phyloP scores from a whole-genome alignment of 2,888 invertebrate genomes.

The Achlya flavicornis region DNA sequence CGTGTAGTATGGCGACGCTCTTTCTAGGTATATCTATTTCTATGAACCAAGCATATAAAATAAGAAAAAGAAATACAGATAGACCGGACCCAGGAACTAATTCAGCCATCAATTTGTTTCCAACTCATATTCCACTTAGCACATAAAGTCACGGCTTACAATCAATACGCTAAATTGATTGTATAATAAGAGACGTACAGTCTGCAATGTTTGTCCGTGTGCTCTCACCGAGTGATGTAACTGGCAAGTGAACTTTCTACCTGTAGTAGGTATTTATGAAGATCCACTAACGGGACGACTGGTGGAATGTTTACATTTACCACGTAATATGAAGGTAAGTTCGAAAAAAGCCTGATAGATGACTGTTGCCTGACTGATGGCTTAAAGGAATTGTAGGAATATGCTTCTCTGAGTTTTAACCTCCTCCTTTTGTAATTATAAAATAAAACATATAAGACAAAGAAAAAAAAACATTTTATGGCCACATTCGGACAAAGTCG shows the following conservation, averaged over 20 bases:
- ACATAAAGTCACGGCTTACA: constrained; percentile 4
- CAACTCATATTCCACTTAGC: background rate
- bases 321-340: background rate
- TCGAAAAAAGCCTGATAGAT: background rate
- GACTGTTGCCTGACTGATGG: too few relatives aligned
- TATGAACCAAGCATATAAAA: too few relatives aligned
- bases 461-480: too few relatives aligned
- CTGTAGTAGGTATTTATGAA: constrained; percentile 23
- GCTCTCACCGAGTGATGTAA: constrained; percentile 38
- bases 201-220: constrained; percentile 43
- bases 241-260: constrained; percentile 38
- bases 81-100: constrained; percentile 4
- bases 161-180: constrained; percentile 40
- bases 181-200: constrained; percentile 41
- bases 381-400: background rate
- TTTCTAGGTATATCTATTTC: too few relatives aligned
- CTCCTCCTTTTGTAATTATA: too few relatives aligned
- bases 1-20: too few relatives aligned
- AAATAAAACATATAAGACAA: too few relatives aligned
- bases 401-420: too few relatives aligned
- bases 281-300: constrained; percentile 17
- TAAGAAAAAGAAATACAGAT: background rate
- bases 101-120: background rate
- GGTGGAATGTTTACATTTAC: background rate
- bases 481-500: too few relatives aligned